Conservation (phyloP, 1,140 invertebrate species). For the Notospermus geniculatus region DNA sequence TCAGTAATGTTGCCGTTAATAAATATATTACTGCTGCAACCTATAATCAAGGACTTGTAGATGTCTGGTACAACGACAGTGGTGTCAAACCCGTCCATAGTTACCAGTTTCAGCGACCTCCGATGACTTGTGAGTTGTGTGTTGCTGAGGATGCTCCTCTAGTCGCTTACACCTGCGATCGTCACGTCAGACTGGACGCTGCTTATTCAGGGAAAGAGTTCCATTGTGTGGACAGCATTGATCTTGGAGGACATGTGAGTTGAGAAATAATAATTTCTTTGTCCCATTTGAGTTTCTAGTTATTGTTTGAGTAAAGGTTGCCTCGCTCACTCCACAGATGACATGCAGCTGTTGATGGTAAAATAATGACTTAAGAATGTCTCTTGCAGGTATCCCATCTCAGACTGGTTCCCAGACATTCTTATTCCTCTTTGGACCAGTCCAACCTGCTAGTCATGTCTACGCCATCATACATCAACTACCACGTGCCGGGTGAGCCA, state of each 20-base stretch:
- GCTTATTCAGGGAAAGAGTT: neutral
- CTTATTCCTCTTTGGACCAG: no score
- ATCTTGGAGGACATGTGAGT: no score
- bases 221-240: no score
- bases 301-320: no score
- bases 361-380: neutral
- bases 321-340: no score
- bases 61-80: slow-evolving; percentile 39
- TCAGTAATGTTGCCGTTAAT: slow-evolving; percentile 13
- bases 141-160: slow-evolving; percentile 13
- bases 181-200: slow-evolving; percentile 11
- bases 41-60: slow-evolving; percentile 9
- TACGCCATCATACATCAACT: no score
- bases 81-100: slow-evolving; percentile 29
- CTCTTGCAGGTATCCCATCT: neutral
- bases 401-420: neutral
- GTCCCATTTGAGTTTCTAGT: no score
- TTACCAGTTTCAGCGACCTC: neutral
- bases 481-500: no score
- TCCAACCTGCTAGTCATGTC: no score
- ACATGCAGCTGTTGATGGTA: no score
- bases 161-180: slow-evolving; percentile 14
- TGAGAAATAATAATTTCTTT: no score
- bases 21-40: neutral
- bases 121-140: slow-evolving; percentile 8